These are phyloP conservation scores for Thecophora atra DNA, from an alignment of 2,888 invertebrate species.

Conservation along the genomic window DNA sequence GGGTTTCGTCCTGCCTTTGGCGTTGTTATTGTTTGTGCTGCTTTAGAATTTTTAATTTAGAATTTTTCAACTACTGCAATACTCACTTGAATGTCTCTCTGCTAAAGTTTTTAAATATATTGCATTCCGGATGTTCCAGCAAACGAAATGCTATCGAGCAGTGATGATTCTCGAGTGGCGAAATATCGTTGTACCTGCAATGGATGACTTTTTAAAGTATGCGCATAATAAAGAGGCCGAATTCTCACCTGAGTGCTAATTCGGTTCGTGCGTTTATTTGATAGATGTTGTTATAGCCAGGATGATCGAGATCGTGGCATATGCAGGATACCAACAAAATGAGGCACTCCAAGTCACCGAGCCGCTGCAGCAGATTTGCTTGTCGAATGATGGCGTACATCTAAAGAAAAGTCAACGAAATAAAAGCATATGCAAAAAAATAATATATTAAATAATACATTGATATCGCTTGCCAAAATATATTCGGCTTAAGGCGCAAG, in stretches of 20 bases:
- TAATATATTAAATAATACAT: background rate
- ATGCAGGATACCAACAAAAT: constrained; percentile 81
- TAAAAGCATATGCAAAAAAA: background rate
- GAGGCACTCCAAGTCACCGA: constrained; percentile 80
- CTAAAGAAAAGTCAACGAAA: constrained; percentile 64
- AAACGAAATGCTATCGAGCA: constrained; percentile 86
- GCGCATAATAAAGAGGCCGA: background rate
- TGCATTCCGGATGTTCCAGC: constrained; percentile 81
- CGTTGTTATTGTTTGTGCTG: background rate
- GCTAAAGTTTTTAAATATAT: constrained; percentile 77
- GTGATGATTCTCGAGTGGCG: constrained; percentile 86
- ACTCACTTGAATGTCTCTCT: constrained; percentile 70
- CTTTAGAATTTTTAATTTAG: background rate
- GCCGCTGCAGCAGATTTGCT: constrained; percentile 74
- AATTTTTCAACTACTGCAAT: background rate
- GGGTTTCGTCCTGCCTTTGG: no score
- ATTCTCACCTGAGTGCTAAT: constrained; percentile 73
- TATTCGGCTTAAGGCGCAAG: no score
- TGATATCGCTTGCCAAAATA: no score
- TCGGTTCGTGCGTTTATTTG: constrained; percentile 87
- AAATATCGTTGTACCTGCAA: constrained; percentile 80
- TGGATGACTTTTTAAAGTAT: background rate
- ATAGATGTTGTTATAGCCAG: constrained; percentile 81
- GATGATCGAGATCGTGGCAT: constrained; percentile 83
- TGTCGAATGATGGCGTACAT: constrained; percentile 84